These are phyloP conservation scores for Julus scandinavius DNA, from an alignment of 2,888 invertebrate species.

Conservation along the genomic window DNA sequence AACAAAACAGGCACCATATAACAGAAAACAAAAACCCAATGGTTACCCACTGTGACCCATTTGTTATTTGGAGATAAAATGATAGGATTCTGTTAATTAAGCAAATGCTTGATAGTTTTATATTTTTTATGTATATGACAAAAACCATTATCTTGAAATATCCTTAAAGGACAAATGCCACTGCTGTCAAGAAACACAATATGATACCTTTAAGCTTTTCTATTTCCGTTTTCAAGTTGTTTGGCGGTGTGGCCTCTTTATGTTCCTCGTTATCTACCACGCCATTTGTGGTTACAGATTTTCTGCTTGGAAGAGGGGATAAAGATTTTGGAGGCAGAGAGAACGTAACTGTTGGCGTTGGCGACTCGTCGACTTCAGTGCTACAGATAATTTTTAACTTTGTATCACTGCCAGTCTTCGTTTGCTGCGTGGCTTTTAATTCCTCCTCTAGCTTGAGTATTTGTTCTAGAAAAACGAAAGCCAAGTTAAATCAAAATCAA, in stretches of 20 bases:
- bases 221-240: conserved; percentile 59
- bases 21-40: neutral
- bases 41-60: no score
- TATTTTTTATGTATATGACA: neutral
- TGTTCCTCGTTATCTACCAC: neutral
- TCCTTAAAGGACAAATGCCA: neutral
- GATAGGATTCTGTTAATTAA: no score
- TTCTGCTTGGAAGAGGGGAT: conserved; percentile 15
- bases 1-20: neutral
- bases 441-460: conserved; percentile 59
- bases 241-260: conserved; percentile 54
- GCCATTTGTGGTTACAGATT: conserved; percentile 35
- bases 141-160: neutral
- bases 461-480: conserved; percentile 58
- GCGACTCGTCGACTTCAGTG: conserved; percentile 54
- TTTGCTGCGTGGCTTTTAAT: conserved; percentile 59
- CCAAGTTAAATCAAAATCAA: neutral
- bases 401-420: conserved; percentile 56
- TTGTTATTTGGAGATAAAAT: no score
- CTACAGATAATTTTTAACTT: conserved; percentile 57
- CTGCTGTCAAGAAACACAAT: neutral
- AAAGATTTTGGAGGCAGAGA: conserved; percentile 43
- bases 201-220: conserved; percentile 60
- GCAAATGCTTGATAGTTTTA: neutral
- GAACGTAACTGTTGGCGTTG: conserved; percentile 49